Evolutionary conservation across 1,140 invertebrate species (phyloP).

Genomic region (Drosophila pectinifera): DNA sequence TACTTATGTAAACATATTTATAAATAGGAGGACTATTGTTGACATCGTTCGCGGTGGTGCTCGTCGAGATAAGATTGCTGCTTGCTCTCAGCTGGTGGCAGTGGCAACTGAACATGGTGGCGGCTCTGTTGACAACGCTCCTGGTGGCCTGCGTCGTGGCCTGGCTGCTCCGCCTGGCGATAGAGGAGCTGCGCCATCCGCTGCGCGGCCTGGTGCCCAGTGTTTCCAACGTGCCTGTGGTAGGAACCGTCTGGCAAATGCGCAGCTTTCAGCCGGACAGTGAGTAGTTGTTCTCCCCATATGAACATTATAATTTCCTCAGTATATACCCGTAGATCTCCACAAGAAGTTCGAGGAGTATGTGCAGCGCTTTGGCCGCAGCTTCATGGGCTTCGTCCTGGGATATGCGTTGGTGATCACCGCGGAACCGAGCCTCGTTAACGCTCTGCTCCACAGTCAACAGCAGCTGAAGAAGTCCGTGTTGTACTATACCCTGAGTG

Average conservation of each 20-base stretch:
- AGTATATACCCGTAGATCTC: slow-evolving; percentile 40
- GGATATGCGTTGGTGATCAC: slow-evolving; percentile 71
- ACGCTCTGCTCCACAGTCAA: slow-evolving; percentile 62
- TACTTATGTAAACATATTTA: slow-evolving; percentile 24
- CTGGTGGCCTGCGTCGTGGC: slow-evolving; percentile 10
- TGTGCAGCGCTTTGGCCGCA: slow-evolving; percentile 76
- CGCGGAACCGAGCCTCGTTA: slow-evolving; percentile 83
- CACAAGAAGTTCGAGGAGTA: slow-evolving; percentile 69
- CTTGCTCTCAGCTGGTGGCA: not conserved
- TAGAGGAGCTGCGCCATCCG: slow-evolving; percentile 44
- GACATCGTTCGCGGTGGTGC: not conserved
- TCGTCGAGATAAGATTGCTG: slow-evolving; percentile 19
- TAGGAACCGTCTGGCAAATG: slow-evolving; percentile 67
- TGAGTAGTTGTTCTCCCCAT: slow-evolving; percentile 23
- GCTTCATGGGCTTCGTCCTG: slow-evolving; percentile 88
- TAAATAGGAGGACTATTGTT: slow-evolving; percentile 12
- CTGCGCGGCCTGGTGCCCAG: slow-evolving; percentile 50
- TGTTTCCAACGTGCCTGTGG: slow-evolving; percentile 60
- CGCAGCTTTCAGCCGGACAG: slow-evolving; percentile 73
- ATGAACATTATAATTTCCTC: not conserved
- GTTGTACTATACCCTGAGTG: slow-evolving; percentile 82
- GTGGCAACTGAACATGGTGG: slow-evolving; percentile 10
- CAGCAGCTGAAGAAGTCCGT: slow-evolving; percentile 69
- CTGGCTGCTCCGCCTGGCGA: slow-evolving; percentile 46
- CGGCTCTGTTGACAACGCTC: slow-evolving; percentile 23